phyloP scores from a whole-genome alignment of 2,113 vertebrate species.

The Chelonoidis abingdonii region DNA sequence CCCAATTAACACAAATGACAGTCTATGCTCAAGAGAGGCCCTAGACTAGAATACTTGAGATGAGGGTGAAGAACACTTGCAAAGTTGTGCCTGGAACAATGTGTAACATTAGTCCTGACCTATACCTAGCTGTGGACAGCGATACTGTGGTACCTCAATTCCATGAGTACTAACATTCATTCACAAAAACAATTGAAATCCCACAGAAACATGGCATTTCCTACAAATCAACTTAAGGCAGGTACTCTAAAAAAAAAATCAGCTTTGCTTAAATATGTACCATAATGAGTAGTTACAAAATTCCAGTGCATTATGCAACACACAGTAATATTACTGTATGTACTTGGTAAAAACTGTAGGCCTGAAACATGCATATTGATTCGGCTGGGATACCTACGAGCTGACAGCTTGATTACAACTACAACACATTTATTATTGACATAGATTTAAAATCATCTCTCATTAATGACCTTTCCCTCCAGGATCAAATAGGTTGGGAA shows the following conservation, averaged over 20 bases:
- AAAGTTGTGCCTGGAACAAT: background rate
- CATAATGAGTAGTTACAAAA: background rate
- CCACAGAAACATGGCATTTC: background rate
- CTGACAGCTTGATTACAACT: background rate
- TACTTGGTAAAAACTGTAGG: background rate
- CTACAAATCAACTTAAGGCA: background rate
- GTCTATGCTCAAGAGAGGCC: background rate
- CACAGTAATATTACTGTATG: background rate
- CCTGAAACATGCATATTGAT: background rate
- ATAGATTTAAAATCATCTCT: background rate
- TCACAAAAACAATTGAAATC: background rate
- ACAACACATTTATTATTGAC: background rate
- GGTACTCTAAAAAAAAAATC: background rate
- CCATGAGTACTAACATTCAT: rapidly evolving
- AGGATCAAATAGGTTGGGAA: background rate
- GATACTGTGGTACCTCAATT: background rate
- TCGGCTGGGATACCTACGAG: background rate
- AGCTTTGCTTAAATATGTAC: background rate
- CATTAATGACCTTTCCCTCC: background rate
- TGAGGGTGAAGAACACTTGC: background rate
- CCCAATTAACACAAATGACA: background rate
- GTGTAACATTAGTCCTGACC: background rate
- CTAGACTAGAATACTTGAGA: background rate
- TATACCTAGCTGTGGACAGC: background rate
- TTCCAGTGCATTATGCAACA: rapidly evolving